phyloP scores from a whole-genome alignment of 2,888 invertebrate genomes.

The Tetragnatha montana region DNA sequence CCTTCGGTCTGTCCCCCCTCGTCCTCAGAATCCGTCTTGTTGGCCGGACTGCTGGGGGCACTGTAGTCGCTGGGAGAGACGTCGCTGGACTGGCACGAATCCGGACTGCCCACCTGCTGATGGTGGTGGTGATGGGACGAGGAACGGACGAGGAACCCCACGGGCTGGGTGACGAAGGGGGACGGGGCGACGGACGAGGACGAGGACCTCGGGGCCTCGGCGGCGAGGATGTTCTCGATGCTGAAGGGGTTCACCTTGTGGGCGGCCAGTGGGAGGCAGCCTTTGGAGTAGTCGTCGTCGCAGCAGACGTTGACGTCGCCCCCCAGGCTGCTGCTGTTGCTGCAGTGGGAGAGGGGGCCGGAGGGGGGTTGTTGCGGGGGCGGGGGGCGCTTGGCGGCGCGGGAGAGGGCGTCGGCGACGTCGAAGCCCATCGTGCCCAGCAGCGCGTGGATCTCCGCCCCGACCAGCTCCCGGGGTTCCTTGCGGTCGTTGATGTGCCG shows the following conservation, averaged over 20 bases:
- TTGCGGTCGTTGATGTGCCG: slow-evolving; percentile 71
- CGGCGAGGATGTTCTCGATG: slow-evolving; percentile 67
- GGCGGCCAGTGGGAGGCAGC: slow-evolving; percentile 28
- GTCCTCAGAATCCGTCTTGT: slow-evolving; percentile 45
- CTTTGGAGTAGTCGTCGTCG: slow-evolving; percentile 32
- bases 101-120: slow-evolving; percentile 39
- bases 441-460: slow-evolving; percentile 70
- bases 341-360: slow-evolving; percentile 32
- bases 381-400: slow-evolving; percentile 14
- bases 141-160: slow-evolving; percentile 65
- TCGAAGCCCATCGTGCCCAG: slow-evolving; percentile 72
- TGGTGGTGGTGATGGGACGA: too few species aligned
- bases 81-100: slow-evolving; percentile 64
- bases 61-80: slow-evolving; percentile 64
- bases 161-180: slow-evolving; percentile 62
- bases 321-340: slow-evolving; percentile 40
- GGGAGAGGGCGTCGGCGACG: slow-evolving; percentile 69
- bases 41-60: slow-evolving; percentile 63
- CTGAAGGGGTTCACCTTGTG: slow-evolving; percentile 62
- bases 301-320: slow-evolving; percentile 53
- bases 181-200: slow-evolving; percentile 8
- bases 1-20: slow-evolving; percentile 30
- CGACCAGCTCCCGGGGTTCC: slow-evolving; percentile 72
- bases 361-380: not conserved
- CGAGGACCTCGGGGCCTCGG: slow-evolving; percentile 24